Evolutionary conservation across 2,797 vertebrate genomes (phyloP), one percentile per base, ranked within the genome.

Genomic region (Octomys mimax): DNA sequence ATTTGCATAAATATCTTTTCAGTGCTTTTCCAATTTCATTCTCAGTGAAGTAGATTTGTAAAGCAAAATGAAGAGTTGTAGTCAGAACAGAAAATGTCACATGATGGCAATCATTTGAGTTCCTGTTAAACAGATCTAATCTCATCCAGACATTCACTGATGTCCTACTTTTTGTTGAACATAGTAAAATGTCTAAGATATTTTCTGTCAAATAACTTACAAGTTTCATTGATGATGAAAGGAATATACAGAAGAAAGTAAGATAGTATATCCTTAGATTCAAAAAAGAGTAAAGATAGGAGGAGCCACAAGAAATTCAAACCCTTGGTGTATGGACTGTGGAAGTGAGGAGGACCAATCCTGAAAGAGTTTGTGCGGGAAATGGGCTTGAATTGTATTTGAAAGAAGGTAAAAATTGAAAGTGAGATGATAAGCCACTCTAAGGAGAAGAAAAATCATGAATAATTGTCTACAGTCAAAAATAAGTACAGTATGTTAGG

Each of bases 1-100:
- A 91, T 46, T 49, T 79, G 33, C 36, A 91, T 66, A 95, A 94
- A 82, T 64, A 91, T 5, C n/a, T 85, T 94, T 86, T 19, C 13
- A 62, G n/a, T 88, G 52, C 18, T 71, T 42, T 80, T 70, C 26
- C 61, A 93, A 62, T 57, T 31, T 92, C 28, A 68, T 75, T 94
- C 46, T 80, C 57, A 70, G 33, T 85, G 42, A 90, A 90, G 85
- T 31, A 13, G 31, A 90, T 66, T 18, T 68, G 6, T 39, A 57
- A 84, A 88, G 73, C 61, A 83, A 95, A 93, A 68, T 46, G 68
- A 84, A 89, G 66, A 89, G 19, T 22, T 57, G 4, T 49, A 87
- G 61, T 73, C 7, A 91, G 61, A 71, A 68, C 2, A 31, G 36
- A 87, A 87, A 79, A 86, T 68, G 33, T 82, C 39, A 64, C 7